Evolutionary conservation across 2,888 invertebrate species (phyloP).

Genomic region (Chrysina gloriosa): DNA sequence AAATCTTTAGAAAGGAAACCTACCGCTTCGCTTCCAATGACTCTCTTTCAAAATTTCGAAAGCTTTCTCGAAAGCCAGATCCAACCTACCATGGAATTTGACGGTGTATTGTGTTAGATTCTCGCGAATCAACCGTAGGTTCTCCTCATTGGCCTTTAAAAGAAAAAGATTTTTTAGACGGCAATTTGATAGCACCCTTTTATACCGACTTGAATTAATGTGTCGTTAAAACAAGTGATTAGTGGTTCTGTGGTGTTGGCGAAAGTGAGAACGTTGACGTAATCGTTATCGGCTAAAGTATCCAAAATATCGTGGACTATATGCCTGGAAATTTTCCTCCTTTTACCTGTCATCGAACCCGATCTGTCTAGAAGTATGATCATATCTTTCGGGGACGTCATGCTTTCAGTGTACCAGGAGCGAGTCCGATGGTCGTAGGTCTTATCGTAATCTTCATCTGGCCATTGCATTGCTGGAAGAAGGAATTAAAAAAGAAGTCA

Average conservation of each 20-base stretch:
- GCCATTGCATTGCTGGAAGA: constrained; percentile 80
- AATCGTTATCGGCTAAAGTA: constrained; percentile 97
- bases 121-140: constrained; percentile 61
- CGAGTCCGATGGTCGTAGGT: constrained; percentile 94
- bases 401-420: constrained; percentile 98
- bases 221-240: constrained; percentile 90
- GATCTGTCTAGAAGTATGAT: constrained; percentile 75
- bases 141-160: constrained; percentile 63
- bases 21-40: constrained; percentile 48
- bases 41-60: constrained; percentile 79
- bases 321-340: constrained; percentile 87
- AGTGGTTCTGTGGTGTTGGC: constrained; percentile 81
- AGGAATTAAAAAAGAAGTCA: no score
- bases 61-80: constrained; percentile 72
- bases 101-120: constrained; percentile 56
- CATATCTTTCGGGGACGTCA: constrained; percentile 96
- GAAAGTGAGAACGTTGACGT: constrained; percentile 96
- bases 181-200: neutral
- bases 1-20: neutral
- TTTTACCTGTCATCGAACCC: constrained; percentile 74
- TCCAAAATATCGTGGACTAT: constrained; percentile 90
- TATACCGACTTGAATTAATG: constrained; percentile 74
- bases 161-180: neutral
- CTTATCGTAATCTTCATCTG: constrained; percentile 65
- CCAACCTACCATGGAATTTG: constrained; percentile 56